Percentiles rank a stretch among this genome's conserved stretches.
These are phyloP conservation scores for Muscidifurax raptorellus DNA, from an alignment of 1,140 invertebrate genomes.

Conservation along the genomic window DNA sequence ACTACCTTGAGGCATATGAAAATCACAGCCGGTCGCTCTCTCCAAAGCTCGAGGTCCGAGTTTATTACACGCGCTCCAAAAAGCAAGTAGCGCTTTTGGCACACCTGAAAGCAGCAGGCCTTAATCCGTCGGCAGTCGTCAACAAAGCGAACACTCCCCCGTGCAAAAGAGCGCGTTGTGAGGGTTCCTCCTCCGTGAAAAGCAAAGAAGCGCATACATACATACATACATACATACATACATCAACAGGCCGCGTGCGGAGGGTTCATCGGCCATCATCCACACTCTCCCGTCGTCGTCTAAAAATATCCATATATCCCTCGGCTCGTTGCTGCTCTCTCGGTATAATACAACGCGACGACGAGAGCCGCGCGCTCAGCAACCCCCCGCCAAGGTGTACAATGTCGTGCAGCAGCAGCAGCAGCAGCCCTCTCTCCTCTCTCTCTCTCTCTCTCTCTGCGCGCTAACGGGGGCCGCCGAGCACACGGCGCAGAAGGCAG, in stretches of 20 bases:
- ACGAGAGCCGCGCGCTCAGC: neutral
- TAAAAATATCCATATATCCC: slow-evolving; percentile 22
- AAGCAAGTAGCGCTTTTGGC: neutral
- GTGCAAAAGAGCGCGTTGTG: neutral
- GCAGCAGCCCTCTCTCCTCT: neutral
- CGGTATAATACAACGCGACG: too few relatives aligned
- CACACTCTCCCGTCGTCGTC: neutral
- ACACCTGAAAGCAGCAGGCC: too few relatives aligned
- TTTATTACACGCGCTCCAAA: neutral
- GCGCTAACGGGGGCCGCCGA: neutral
- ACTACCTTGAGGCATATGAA: too few relatives aligned
- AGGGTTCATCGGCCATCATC: slow-evolving; percentile 18
- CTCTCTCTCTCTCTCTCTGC: neutral
- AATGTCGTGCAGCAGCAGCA: too few relatives aligned
- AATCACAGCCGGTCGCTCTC: too few relatives aligned
- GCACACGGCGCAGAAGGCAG: neutral
- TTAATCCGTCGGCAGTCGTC: neutral
- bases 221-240: too few relatives aligned
- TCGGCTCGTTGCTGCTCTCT: neutral
- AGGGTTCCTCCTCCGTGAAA: too few relatives aligned
- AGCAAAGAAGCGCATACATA: neutral
- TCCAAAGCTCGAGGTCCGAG: too few relatives aligned
- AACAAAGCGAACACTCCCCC: neutral
- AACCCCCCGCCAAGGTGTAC: neutral
- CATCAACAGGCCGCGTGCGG: neutral